These are phyloP conservation scores for Paraescarpia echinospica DNA, from an alignment of 1,140 invertebrate genomes.

Conservation along the genomic window DNA sequence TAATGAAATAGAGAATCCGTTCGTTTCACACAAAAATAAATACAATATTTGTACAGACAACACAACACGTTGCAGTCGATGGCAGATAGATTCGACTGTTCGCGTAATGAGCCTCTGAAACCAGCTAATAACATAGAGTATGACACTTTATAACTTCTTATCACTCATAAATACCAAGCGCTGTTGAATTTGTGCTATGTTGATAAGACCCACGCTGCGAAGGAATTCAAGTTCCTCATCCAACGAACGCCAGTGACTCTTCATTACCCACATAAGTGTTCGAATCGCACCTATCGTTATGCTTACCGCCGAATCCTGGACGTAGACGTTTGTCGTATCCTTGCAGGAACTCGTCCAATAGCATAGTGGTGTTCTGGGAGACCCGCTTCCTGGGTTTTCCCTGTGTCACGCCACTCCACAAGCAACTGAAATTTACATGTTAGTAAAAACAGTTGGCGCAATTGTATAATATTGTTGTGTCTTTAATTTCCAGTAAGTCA, in stretches of 20 bases:
- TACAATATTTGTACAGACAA: too few species aligned
- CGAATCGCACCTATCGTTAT: too few species aligned
- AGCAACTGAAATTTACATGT: neutral
- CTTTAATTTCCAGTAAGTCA: too few species aligned
- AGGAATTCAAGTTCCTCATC: neutral
- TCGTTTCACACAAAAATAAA: too few species aligned
- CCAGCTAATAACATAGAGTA: too few species aligned
- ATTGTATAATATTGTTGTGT: too few species aligned
- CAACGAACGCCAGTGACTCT: neutral
- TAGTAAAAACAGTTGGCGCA: too few species aligned
- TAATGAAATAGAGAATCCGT: too few species aligned
- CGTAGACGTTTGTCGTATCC: constrained; percentile 63
- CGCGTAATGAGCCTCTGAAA: too few species aligned
- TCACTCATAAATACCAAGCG: neutral
- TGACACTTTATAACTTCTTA: neutral
- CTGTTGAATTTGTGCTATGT: too few species aligned
- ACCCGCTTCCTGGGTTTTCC: neutral
- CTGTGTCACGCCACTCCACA: neutral
- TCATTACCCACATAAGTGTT: neutral
- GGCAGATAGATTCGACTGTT: too few species aligned
- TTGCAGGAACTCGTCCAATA: constrained; percentile 61
- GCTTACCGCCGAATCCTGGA: constrained; percentile 61
- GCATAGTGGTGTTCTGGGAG: constrained; percentile 38
- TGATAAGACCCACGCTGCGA: neutral
- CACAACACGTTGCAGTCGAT: too few species aligned